These are phyloP conservation scores for Mizuhopecten yessoensis DNA, from an alignment of 1,140 invertebrate species.

Conservation along the genomic window DNA sequence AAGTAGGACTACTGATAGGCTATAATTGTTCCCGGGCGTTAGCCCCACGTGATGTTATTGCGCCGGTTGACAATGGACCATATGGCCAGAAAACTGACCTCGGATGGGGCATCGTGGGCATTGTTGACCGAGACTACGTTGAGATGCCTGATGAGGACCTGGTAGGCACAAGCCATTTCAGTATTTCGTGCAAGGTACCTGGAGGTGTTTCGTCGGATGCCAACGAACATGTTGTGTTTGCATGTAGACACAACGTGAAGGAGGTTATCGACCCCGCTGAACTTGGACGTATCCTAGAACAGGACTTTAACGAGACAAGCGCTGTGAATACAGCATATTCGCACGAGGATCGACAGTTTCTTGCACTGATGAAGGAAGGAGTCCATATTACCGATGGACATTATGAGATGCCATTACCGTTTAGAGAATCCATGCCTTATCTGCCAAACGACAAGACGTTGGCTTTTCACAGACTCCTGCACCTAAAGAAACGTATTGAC, in stretches of 20 bases:
- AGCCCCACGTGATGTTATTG: constrained; percentile 53
- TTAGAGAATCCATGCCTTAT: neutral
- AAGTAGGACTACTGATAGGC: constrained; percentile 58
- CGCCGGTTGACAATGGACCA: constrained; percentile 47
- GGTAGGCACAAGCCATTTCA: neutral
- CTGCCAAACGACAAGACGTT: constrained; percentile 49
- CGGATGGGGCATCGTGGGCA: constrained; percentile 51
- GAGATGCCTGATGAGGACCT: neutral
- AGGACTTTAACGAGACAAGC: constrained; percentile 51
- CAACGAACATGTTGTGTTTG: neutral
- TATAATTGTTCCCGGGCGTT: constrained; percentile 57
- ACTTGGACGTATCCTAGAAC: constrained; percentile 48
- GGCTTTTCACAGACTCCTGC: constrained; percentile 52
- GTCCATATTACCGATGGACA: constrained; percentile 51
- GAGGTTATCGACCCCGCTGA: constrained; percentile 47
- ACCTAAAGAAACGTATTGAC: constrained; percentile 51
- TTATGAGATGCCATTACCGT: constrained; percentile 57
- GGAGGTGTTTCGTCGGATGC: neutral
- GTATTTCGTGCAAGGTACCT: neutral
- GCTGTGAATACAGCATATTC: constrained; percentile 23
- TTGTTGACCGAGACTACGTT: neutral
- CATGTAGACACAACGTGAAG: constrained; percentile 38
- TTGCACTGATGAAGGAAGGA: constrained; percentile 42
- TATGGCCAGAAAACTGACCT: constrained; percentile 56
- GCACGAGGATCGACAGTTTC: constrained; percentile 53